Percentiles rank a stretch among this genome's conserved stretches.
Evolutionary conservation across 2,797 vertebrate genomes (phyloP).

Genomic region (Heterohyrax brucei): DNA sequence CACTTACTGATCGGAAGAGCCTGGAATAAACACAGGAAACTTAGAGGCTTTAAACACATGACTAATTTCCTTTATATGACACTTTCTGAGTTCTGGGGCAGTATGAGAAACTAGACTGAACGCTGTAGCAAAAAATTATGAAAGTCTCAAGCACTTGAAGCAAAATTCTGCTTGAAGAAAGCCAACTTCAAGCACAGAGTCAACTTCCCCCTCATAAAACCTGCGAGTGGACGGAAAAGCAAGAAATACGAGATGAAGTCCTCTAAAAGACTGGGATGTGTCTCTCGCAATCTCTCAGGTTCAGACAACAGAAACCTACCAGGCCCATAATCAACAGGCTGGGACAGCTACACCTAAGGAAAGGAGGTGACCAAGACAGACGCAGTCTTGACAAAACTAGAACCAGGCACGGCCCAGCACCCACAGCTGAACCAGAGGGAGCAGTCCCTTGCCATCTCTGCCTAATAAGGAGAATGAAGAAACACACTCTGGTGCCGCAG

Average conservation of each 20-base stretch:
- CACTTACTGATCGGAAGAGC: neutral
- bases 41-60: neutral
- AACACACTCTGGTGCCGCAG: neutral
- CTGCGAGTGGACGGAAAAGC: neutral
- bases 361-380: neutral
- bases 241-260: neutral
- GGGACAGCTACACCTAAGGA: neutral
- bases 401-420: neutral
- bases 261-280: neutral
- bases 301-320: neutral
- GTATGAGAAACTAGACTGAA: neutral
- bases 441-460: neutral
- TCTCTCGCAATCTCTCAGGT: neutral
- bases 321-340: neutral
- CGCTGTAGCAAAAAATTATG: neutral
- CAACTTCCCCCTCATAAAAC: neutral
- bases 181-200: neutral
- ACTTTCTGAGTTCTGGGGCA: neutral
- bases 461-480: neutral
- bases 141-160: neutral
- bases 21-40: neutral
- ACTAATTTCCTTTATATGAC: neutral
- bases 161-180: neutral
- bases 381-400: neutral
- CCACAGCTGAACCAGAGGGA: neutral